A percentile compares a stretch with the other conserved stretches of the same genome.
Conservation (phyloP, 2,113 vertebrate species). For the Phyllopteryx taeniolatus region DNA sequence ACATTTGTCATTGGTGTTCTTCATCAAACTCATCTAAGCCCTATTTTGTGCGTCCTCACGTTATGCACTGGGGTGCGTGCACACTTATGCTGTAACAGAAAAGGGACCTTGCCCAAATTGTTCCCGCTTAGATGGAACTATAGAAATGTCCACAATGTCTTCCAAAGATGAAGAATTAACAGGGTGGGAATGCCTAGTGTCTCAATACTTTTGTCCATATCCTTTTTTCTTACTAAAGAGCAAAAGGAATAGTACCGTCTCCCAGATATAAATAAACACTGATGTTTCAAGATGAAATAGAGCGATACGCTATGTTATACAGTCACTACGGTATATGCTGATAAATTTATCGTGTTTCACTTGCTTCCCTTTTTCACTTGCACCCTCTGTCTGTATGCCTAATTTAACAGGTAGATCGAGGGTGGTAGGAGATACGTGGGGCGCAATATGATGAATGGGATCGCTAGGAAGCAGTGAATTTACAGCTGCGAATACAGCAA, state of each 20-base stretch:
- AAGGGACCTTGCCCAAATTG: no score
- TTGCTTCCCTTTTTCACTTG: constrained; percentile 26
- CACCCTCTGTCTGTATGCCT: constrained; percentile 51
- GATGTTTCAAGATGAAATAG: constrained; percentile 47
- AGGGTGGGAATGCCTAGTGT: no score
- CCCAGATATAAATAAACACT: background rate
- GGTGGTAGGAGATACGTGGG: constrained; percentile 29
- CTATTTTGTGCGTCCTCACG: no score
- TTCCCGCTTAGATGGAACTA: no score
- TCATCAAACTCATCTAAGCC: no score
- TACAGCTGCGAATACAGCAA: constrained; percentile 63
- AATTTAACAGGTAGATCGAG: constrained; percentile 53
- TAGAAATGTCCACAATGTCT: no score
- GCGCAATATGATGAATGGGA: constrained; percentile 69
- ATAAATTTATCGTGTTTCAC: constrained; percentile 20
- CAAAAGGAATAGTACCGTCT: background rate
- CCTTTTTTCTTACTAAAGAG: no score
- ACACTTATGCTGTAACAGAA: no score
- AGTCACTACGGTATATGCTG: constrained; percentile 34
- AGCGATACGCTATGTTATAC: constrained; percentile 41
- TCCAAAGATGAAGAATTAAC: no score
- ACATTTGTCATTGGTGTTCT: no score
- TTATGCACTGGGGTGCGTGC: no score
- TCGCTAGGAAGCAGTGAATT: constrained; percentile 68
- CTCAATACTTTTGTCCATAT: no score